Conservation (phyloP, 2,888 invertebrate species). For the Eristalinus aeneus region DNA sequence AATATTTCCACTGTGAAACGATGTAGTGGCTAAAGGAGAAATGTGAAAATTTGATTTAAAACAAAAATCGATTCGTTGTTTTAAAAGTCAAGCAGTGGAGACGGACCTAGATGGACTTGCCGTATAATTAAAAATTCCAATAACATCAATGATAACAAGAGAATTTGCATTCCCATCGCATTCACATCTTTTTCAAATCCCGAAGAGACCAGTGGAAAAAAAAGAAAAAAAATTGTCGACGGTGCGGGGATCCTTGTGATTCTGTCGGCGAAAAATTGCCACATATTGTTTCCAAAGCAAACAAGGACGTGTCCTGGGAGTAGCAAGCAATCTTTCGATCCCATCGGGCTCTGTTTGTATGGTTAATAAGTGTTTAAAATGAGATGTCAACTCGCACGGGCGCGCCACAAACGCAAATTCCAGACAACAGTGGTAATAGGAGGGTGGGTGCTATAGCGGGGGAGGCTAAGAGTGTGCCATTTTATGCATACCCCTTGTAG, state of each 20-base stretch:
- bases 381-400: no score
- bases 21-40: no score
- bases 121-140: no score
- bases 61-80: no score
- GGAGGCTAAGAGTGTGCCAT: background rate
- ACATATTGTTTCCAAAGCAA: background rate
- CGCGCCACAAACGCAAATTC: no score
- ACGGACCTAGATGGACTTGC: no score
- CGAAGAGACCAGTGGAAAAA: slow-evolving; percentile 12
- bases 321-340: background rate
- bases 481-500: background rate
- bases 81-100: no score
- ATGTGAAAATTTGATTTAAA: no score
- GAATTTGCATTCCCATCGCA: slow-evolving; percentile 43
- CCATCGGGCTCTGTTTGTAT: background rate
- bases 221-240: slow-evolving; percentile 4
- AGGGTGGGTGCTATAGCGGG: background rate
- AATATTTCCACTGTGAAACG: no score
- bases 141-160: no score
- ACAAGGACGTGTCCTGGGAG: background rate
- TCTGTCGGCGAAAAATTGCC: background rate
- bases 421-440: no score
- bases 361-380: slow-evolving; percentile 35
- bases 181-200: background rate
- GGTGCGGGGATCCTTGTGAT: background rate